Evolutionary conservation across 2,113 vertebrate genomes (phyloP).

Genomic region (sheep (Ovis aries)): ARS-UI_Ramb_v3.0 NC_056070.1:25012001-25012500

Average conservation of each 20-base stretch:
- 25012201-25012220: accelerated
- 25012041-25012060: not conserved
- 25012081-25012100: too few relatives aligned
- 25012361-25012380: not conserved
- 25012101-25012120: not conserved
- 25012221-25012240: not conserved
- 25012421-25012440: not conserved
- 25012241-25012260: not conserved
- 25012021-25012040: not conserved
- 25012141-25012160: not conserved
- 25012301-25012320: not conserved
- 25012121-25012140: accelerated
- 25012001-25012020: not conserved
- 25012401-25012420: not conserved
- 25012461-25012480: not conserved
- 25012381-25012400: not conserved
- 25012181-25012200: not conserved
- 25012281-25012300: not conserved
- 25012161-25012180: not conserved
- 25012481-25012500: not conserved
- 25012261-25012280: too few relatives aligned
- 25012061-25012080: not conserved
- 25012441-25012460: not conserved
- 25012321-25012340: not conserved
- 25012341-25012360: not conserved